These are phyloP conservation scores for Bergia puertoricense DNA, from an alignment of 92 coral and sea anemone species.

Conservation along the genomic window DNA sequence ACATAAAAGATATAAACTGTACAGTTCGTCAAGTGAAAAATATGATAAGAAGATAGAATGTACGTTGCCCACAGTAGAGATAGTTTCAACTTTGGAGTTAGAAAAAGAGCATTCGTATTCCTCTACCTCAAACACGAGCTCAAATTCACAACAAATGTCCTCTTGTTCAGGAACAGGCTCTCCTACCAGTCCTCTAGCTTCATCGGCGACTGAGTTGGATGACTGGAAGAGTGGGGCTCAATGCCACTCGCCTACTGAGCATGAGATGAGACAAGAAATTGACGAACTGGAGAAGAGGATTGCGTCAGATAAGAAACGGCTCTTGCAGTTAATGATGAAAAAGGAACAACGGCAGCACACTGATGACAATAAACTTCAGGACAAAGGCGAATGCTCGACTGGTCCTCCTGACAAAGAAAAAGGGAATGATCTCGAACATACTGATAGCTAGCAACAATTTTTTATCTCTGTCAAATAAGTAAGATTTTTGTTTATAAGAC, in stretches of 20 bases:
- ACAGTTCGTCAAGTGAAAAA: background rate
- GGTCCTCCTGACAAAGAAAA: background rate
- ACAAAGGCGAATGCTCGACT: background rate
- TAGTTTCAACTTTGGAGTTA: background rate
- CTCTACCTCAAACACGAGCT: conserved; percentile 8
- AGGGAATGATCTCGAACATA: background rate
- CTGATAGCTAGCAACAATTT: background rate
- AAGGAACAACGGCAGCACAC: conserved; percentile 51
- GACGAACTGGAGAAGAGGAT: conserved; percentile 78
- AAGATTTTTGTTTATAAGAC: background rate
- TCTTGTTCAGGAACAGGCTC: conserved; percentile 6
- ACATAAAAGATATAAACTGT: background rate
- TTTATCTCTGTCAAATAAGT: background rate
- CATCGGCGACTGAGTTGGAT: background rate
- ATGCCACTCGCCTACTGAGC: conserved; percentile 57
- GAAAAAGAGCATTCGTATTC: background rate
- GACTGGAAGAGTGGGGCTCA: background rate
- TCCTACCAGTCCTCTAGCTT: background rate
- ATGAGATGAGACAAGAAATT: conserved; percentile 76
- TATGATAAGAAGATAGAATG: background rate
- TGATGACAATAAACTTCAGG: background rate
- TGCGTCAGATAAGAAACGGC: conserved; percentile 67
- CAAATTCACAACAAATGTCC: background rate
- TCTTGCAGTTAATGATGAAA: conserved; percentile 61
- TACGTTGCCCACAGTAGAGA: background rate